phyloP scores from a whole-genome alignment of 2,113 vertebrate species.

The Cyprinodon variegatus region DNA sequence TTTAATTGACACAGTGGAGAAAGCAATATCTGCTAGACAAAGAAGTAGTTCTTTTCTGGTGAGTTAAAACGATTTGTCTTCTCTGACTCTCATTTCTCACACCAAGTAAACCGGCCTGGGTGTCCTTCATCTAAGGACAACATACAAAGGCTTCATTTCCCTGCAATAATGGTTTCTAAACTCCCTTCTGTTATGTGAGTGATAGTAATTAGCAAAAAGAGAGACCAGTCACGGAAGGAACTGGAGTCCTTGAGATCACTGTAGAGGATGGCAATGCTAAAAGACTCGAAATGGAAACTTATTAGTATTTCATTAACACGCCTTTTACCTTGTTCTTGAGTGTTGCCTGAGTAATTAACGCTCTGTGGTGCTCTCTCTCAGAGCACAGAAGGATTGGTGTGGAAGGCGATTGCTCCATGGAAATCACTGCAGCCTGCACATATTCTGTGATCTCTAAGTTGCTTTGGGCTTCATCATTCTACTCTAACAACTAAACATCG shows the following conservation, averaged over 20 bases:
- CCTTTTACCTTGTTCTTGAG: conserved; percentile 76
- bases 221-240: conserved; percentile 55
- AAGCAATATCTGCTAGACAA: conserved; percentile 32
- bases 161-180: conserved; percentile 63
- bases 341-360: conserved; percentile 75
- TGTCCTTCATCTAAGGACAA: conserved; percentile 66
- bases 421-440: conserved; percentile 28
- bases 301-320: conserved; percentile 81
- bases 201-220: conserved; percentile 72
- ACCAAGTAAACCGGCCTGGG: conserved; percentile 41
- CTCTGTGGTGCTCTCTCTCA: conserved; percentile 47
- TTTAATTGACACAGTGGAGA: conserved; percentile 33
- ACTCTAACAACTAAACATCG: conserved; percentile 15
- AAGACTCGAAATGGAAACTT: conserved; percentile 71
- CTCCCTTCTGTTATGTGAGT: conserved; percentile 64
- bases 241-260: conserved; percentile 76
- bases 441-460: conserved; percentile 19
- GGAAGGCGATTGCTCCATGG: conserved; percentile 37
- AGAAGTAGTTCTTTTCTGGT: conserved; percentile 27
- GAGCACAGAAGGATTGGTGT: conserved; percentile 58
- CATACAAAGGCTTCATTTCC: conserved; percentile 62
- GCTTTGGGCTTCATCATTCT: conserved; percentile 2
- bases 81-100: conserved; percentile 32
- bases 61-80: conserved; percentile 25
- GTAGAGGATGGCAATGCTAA: conserved; percentile 62